A percentile compares a stretch with the other conserved stretches of the same genome.
Conservation (phyloP, 2,888 invertebrate species). For the Drosophila rubida region DNA sequence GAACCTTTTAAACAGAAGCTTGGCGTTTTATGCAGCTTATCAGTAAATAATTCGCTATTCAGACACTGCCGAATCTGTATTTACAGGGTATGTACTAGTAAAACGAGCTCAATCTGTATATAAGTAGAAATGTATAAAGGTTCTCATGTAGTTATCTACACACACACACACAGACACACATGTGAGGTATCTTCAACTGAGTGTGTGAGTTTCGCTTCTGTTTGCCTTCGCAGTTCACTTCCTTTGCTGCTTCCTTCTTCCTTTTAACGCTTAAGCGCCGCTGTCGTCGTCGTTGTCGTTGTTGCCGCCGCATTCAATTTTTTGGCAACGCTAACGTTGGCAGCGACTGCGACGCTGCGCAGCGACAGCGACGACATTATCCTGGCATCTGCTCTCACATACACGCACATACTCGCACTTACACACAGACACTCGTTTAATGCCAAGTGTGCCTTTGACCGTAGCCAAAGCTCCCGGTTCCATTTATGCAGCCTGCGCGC, state of each 20-base stretch:
- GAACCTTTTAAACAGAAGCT: too few relatives aligned
- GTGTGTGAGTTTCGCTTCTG: slow-evolving; percentile 20
- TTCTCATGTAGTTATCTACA: neutral
- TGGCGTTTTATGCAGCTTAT: too few relatives aligned
- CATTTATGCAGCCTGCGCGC: slow-evolving; percentile 40
- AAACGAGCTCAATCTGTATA: neutral
- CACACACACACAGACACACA: neutral
- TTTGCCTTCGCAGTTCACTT: slow-evolving; percentile 66
- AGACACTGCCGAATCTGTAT: too few relatives aligned
- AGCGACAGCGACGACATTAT: slow-evolving; percentile 41
- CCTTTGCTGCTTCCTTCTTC: slow-evolving; percentile 80
- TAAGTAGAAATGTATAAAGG: neutral
- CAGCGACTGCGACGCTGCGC: slow-evolving; percentile 44
- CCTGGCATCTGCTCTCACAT: slow-evolving; percentile 59
- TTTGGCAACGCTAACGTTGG: slow-evolving; percentile 69
- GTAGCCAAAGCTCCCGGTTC: slow-evolving; percentile 55
- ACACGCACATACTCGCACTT: slow-evolving; percentile 9
- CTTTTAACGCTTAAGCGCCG: slow-evolving; percentile 73
- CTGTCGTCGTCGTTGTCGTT: slow-evolving; percentile 30
- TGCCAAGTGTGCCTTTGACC: slow-evolving; percentile 7
- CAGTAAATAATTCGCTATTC: too few relatives aligned
- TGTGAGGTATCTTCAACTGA: slow-evolving; percentile 5
- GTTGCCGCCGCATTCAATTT: slow-evolving; percentile 42
- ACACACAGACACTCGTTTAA: slow-evolving; percentile 4
- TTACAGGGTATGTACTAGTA: neutral